Evolutionary conservation across 2,888 invertebrate genomes (phyloP).

Genomic region (Pandemis cinnamomeana): DNA sequence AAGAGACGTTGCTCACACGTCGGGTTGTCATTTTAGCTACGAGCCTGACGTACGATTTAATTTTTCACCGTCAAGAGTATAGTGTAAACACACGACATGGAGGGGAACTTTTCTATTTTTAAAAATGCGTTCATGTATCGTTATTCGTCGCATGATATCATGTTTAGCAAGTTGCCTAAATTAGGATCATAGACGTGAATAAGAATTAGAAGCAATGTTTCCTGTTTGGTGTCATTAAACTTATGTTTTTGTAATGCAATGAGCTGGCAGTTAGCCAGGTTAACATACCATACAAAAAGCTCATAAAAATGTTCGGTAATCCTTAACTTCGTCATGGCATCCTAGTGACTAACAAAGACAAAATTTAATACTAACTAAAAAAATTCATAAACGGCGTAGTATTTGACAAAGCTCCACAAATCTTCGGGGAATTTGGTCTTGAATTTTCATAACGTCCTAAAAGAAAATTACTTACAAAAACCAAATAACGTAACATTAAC

Average conservation of each 20-base stretch:
- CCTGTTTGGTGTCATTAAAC: too few species aligned
- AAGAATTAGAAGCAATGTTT: too few species aligned
- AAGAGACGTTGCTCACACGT: constrained; percentile 64
- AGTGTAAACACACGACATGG: constrained; percentile 67
- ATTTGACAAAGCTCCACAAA: neutral
- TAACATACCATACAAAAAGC: too few species aligned
- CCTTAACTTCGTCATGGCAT: neutral
- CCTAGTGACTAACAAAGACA: neutral
- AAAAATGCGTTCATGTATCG: constrained; percentile 57
- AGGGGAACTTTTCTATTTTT: constrained; percentile 66
- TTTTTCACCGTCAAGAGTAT: constrained; percentile 75
- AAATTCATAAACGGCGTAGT: neutral
- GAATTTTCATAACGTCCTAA: neutral
- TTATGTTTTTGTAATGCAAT: too few species aligned
- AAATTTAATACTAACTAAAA: neutral
- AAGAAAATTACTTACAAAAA: constrained; percentile 20
- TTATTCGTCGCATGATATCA: constrained; percentile 47
- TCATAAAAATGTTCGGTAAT: too few species aligned
- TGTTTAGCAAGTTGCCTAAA: too few species aligned
- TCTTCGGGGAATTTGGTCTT: neutral
- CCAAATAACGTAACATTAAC: constrained; percentile 18
- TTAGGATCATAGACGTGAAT: too few species aligned
- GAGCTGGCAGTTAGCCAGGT: too few species aligned
- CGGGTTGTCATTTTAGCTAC: constrained; percentile 72
- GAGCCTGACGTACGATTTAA: constrained; percentile 71